Evolutionary conservation across 2,797 vertebrate species (phyloP), one percentile per base, ranked within the genome.

Genomic region (Argyrosomus regius): DNA sequence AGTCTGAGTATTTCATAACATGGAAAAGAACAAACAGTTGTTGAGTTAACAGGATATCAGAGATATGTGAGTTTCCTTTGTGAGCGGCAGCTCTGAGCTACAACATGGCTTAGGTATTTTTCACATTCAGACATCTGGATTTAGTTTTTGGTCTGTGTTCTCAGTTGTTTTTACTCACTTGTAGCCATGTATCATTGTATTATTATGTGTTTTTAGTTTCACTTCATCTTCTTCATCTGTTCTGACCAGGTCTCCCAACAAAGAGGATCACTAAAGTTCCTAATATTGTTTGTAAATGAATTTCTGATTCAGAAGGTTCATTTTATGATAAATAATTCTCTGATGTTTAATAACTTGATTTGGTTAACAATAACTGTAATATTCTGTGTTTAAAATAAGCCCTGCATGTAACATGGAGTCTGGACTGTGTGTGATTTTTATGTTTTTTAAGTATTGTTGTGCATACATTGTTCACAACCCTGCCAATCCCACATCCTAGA

Each of bases 41-140:
- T 31, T 50, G 61, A 43, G 75, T 67, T 83, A 67, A 61, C 60
- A 2, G 60, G 16, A 72, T 71, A 56, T 74, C 77, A 41, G 45
- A 50, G 53, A 68, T 17, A 11, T 75, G 81, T 20, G 77, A 72
- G 60, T 71, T 75, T 85, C 48, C 60, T 75, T 58, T 5, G 49
- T n/a, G 31, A 50, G 31, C 50, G 63, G 48, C 72, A 56, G 62
- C 56, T 64, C 67, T 35, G 46, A 66, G 62, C 62, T 46, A 52
- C 67, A 62, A 59, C 49, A 72, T 24, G 52, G 49, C 18, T 71
- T 4, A 14, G 71, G 39, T 54, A 41, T 72, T 71, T 60, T 61
- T 56, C 0, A 20, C 5, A 31, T 53, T 31, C 12, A 66, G 76
- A 78, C 85, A 84, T 84, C 85, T 84, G 82, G 75, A 54, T 67